Conservation (phyloP, 2,113 vertebrate genomes). For the Dryoscopus gambensis region DNA sequence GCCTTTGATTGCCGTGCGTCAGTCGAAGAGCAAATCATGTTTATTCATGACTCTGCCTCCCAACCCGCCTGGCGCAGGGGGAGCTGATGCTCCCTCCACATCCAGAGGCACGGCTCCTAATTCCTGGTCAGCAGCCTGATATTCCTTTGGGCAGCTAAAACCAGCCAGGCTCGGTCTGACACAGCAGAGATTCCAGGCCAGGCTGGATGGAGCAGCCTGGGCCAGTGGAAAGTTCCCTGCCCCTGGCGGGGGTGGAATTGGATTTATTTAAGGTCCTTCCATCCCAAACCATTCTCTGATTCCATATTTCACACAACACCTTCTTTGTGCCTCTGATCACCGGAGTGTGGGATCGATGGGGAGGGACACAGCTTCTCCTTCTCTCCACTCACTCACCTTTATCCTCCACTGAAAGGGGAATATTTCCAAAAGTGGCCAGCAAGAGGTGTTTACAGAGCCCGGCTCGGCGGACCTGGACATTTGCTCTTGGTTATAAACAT, state of each 20-base stretch:
- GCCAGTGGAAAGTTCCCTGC: not conserved
- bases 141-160: not conserved
- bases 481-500: not conserved
- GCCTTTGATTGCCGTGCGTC: not conserved
- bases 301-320: accelerated
- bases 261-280: not conserved
- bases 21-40: not conserved
- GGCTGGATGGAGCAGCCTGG: not conserved
- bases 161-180: accelerated
- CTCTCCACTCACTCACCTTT: not conserved
- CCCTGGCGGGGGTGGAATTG: not conserved
- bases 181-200: not conserved
- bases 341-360: accelerated
- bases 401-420: accelerated
- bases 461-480: not conserved
- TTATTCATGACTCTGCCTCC: constrained; percentile 15
- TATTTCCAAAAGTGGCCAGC: accelerated
- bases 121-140: not conserved
- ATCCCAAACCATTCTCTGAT: not conserved
- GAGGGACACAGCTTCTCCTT: not conserved
- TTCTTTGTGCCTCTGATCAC: not conserved
- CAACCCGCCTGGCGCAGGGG: not conserved
- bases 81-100: not conserved
- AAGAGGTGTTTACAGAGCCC: not conserved
- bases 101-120: not conserved